Percentiles rank a stretch among this genome's conserved stretches.
Evolutionary conservation across 2,888 invertebrate genomes (phyloP).

Genomic region (Amiota minor): DNA sequence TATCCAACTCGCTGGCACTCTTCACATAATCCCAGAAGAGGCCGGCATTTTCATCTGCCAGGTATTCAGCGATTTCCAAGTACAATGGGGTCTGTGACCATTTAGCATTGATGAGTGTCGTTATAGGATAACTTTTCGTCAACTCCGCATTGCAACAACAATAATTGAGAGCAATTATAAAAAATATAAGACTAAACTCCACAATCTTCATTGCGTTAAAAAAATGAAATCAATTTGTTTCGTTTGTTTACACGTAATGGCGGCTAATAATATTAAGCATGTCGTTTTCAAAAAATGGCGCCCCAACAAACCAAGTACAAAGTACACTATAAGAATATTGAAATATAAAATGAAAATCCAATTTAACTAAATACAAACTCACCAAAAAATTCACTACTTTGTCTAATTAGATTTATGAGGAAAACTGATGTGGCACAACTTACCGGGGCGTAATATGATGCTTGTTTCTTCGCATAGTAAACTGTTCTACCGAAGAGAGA

Average conservation of each 20-base stretch:
- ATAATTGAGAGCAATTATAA: background rate
- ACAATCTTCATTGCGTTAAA: background rate
- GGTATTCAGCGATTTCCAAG: slow-evolving; percentile 91
- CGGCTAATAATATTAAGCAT: background rate
- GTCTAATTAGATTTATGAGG: slow-evolving; percentile 54
- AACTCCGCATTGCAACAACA: slow-evolving; percentile 42
- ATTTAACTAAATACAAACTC: background rate
- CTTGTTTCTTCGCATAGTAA: background rate
- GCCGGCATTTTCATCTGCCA: slow-evolving; percentile 85
- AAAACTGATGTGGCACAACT: slow-evolving; percentile 30
- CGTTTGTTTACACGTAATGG: slow-evolving; percentile 3
- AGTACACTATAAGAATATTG: too few species aligned
- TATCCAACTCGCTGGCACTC: slow-evolving; percentile 78
- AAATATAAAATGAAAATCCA: too few species aligned
- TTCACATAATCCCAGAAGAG: slow-evolving; percentile 89
- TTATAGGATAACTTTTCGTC: slow-evolving; percentile 82
- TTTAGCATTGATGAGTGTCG: slow-evolving; percentile 92
- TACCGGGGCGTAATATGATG: background rate
- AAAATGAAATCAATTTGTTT: background rate
- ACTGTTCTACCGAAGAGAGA: too few species aligned
- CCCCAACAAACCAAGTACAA: too few species aligned
- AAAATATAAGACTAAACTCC: background rate
- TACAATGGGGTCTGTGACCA: slow-evolving; percentile 94
- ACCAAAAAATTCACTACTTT: slow-evolving; percentile 17
- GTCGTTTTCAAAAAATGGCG: background rate